Conservation (phyloP, 2,797 vertebrate genomes). For the Acrossocheilus wenchowensis region DNA sequence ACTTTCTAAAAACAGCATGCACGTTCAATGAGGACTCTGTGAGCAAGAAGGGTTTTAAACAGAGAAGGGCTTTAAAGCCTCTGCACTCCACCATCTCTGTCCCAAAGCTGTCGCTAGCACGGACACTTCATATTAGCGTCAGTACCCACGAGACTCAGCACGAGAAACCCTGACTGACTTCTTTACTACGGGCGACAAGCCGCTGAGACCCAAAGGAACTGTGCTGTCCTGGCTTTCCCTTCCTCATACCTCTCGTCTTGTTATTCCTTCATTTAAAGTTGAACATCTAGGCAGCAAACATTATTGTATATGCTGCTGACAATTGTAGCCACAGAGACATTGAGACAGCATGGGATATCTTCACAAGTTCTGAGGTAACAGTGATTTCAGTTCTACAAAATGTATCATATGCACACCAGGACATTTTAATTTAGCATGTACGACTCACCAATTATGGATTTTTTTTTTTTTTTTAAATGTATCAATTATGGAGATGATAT, state of each 20-base stretch:
- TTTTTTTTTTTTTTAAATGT: not conserved
- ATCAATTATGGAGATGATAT: constrained; percentile 31
- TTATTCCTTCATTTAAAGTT: constrained; percentile 17
- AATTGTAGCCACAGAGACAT: not conserved
- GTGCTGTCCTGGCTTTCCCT: constrained; percentile 40
- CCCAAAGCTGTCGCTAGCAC: constrained; percentile 22
- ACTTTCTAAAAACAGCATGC: constrained; percentile 56
- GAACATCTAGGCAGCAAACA: not conserved
- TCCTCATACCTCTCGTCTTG: not conserved
- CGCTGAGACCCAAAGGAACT: constrained; percentile 27
- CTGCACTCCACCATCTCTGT: constrained; percentile 41
- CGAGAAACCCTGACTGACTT: constrained; percentile 38
- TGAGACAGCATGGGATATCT: not conserved
- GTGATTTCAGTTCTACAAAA: not conserved
- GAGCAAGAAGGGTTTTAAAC: constrained; percentile 20
- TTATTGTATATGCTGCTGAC: constrained; percentile 3
- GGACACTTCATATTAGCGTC: constrained; percentile 44
- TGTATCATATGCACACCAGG: not conserved
- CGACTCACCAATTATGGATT: not conserved
- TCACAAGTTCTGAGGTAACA: not conserved
- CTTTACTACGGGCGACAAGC: constrained; percentile 15
- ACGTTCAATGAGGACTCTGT: constrained; percentile 44
- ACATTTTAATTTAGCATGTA: constrained; percentile 13
- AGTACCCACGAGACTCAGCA: constrained; percentile 10
- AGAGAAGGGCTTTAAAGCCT: constrained; percentile 39